Percentiles rank a stretch among this genome's conserved stretches.
These are phyloP conservation scores for Megaceryle torquata DNA, from an alignment of 2,113 vertebrate species.

Conservation along the genomic window DNA sequence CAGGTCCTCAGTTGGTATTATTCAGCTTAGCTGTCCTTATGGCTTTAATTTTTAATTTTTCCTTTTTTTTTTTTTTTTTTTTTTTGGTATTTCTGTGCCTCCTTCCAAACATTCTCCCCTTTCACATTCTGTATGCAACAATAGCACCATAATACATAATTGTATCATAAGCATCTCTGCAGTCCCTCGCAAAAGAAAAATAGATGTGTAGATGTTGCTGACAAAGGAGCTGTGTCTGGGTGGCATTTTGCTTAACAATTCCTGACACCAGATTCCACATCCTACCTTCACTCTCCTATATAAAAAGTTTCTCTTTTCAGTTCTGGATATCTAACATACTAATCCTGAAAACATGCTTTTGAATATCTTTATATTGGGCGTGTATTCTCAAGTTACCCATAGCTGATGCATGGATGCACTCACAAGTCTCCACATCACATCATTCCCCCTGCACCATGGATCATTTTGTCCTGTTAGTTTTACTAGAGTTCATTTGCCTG, in stretches of 20 bases:
- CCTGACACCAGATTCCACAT: neutral
- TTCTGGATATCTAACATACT: neutral
- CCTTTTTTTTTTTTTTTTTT: neutral
- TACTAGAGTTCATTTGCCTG: neutral
- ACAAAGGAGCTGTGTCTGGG: slow-evolving; percentile 5
- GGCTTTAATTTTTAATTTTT: slow-evolving; percentile 5
- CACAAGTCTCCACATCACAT: neutral
- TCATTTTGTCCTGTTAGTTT: neutral
- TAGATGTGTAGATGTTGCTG: neutral
- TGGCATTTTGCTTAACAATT: neutral
- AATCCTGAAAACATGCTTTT: neutral
- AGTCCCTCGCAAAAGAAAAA: neutral
- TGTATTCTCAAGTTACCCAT: neutral
- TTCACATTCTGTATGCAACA: slow-evolving; percentile 23
- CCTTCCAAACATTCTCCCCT: neutral
- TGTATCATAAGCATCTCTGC: slow-evolving; percentile 3
- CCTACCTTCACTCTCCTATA: neutral
- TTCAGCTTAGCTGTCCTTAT: neutral
- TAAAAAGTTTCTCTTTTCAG: neutral
- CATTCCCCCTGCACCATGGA: too few species aligned
- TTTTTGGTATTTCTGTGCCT: neutral
- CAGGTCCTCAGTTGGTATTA: slow-evolving; percentile 51
- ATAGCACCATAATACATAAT: neutral
- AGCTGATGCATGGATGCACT: neutral
- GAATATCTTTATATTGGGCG: neutral